These are phyloP conservation scores for Chiloscyllium punctatum DNA, from an alignment of 2,797 vertebrate genomes.

Conservation along the genomic window DNA sequence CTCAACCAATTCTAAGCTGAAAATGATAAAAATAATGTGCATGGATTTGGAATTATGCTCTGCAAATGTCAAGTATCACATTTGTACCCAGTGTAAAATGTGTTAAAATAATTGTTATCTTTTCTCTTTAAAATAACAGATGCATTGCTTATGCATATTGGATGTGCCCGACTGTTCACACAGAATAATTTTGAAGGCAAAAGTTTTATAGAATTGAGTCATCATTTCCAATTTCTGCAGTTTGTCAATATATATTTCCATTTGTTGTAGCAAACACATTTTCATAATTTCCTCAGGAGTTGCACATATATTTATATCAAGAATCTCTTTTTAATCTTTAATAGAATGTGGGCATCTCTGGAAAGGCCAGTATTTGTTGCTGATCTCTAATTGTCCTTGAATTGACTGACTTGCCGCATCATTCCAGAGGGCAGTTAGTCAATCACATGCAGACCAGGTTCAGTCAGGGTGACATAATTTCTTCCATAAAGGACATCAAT, in stretches of 20 bases:
- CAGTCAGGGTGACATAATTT: no score
- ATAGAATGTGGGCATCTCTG: no score
- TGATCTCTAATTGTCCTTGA: no score
- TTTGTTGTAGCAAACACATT: neutral
- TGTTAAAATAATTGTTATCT: neutral
- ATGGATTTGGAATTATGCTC: neutral
- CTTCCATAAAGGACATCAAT: no score
- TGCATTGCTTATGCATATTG: neutral
- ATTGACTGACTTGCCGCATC: no score
- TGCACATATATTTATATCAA: neutral
- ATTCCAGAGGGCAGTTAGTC: no score
- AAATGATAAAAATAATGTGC: neutral
- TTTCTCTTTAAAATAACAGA: neutral
- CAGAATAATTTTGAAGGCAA: neutral
- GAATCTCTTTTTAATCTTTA: no score
- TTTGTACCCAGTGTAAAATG: neutral
- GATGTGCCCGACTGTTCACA: neutral
- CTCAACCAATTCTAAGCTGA: neutral
- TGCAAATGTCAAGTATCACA: neutral
- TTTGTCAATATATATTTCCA: neutral
- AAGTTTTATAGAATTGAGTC: neutral
- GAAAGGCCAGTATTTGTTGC: no score
- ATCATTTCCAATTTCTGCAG: neutral
- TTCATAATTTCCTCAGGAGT: neutral
- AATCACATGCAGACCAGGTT: no score